Conservation (phyloP, 1,140 invertebrate genomes). For the Heliconius melpomene region DNA sequence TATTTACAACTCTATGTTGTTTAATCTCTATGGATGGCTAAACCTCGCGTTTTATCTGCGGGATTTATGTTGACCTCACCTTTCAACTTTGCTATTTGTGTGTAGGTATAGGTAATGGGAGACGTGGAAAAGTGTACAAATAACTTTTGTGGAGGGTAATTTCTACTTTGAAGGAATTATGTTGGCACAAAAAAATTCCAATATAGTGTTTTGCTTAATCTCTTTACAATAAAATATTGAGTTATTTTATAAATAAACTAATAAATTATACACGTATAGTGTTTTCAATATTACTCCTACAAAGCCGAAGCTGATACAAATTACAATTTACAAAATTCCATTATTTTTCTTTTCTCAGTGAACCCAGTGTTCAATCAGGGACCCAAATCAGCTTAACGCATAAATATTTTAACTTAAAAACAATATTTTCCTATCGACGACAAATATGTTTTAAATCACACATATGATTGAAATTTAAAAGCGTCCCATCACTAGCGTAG, state of each 20-base stretch:
- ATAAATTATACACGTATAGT: too few species aligned
- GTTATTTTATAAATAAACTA: background rate
- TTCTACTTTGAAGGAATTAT: background rate
- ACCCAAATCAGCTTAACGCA: too few species aligned
- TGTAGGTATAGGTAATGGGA: background rate
- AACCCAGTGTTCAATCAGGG: too few species aligned
- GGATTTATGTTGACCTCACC: slow-evolving; percentile 7
- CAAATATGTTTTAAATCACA: too few species aligned
- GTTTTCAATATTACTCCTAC: background rate
- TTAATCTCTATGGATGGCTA: slow-evolving; percentile 24
- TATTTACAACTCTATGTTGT: slow-evolving; percentile 37
- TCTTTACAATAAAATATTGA: background rate
- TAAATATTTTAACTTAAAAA: background rate
- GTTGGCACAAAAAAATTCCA: background rate
- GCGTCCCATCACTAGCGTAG: slow-evolving; percentile 52
- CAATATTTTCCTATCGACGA: background rate
- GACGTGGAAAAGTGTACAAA: background rate
- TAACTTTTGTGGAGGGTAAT: background rate
- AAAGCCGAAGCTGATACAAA: background rate
- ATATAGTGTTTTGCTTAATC: background rate
- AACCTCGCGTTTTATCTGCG: background rate
- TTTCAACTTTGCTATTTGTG: background rate
- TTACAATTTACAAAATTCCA: too few species aligned
- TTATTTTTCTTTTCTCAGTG: too few species aligned
- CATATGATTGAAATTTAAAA: slow-evolving; percentile 17